Evolutionary conservation across 2,113 vertebrate genomes (phyloP).

Genomic region (Egretta garzetta): DNA sequence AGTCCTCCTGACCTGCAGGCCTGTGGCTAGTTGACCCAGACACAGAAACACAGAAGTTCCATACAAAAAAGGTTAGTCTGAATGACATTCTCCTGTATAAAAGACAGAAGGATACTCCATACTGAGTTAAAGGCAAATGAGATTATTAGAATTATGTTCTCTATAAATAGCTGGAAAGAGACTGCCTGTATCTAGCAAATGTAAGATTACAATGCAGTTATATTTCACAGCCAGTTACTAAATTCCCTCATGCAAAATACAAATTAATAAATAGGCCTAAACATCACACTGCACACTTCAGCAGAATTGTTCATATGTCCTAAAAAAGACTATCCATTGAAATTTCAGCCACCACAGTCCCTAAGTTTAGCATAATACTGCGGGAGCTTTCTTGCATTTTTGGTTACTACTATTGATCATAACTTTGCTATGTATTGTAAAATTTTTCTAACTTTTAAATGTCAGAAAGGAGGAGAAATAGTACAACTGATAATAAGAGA

Average conservation of each 20-base stretch:
- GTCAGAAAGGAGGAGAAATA: background rate
- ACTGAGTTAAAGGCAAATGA: background rate
- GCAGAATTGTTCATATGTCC: background rate
- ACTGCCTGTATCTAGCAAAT: background rate
- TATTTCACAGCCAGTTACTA: slow-evolving; percentile 22
- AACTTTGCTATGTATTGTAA: background rate
- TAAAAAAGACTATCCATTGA: background rate
- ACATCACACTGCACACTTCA: background rate
- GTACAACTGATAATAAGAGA: background rate
- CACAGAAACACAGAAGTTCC: background rate
- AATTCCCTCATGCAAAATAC: slow-evolving; percentile 39
- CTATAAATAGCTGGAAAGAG: slow-evolving; percentile 1
- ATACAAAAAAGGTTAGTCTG: background rate
- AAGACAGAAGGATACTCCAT: background rate
- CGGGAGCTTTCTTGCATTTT: background rate
- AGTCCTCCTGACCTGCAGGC: background rate
- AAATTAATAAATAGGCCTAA: slow-evolving; percentile 46
- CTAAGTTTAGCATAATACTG: background rate
- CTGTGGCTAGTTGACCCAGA: background rate
- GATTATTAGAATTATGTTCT: background rate
- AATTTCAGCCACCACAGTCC: background rate
- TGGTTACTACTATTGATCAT: background rate
- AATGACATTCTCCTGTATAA: background rate
- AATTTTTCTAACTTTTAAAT: background rate
- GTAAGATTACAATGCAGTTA: background rate